Conservation (phyloP, 1,140 invertebrate species). For the Dendrolimus punctatus region DNA sequence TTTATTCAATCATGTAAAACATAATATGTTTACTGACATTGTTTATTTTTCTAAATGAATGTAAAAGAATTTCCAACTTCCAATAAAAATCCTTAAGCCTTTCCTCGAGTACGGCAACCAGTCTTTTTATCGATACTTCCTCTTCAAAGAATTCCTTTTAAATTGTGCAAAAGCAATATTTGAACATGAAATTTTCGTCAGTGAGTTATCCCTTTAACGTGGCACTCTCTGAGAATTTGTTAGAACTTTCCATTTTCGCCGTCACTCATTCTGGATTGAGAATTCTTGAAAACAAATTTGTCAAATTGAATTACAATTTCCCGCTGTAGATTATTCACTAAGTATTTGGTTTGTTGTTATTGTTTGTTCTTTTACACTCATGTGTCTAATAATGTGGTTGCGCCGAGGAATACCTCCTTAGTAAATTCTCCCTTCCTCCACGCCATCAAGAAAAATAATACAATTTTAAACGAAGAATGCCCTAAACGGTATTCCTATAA, state of each 20-base stretch:
- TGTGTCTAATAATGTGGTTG: too few species aligned
- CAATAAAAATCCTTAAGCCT: neutral
- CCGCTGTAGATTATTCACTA: slow-evolving; percentile 5
- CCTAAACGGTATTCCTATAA: too few species aligned
- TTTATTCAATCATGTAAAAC: too few species aligned
- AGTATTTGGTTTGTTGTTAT: neutral
- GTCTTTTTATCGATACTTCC: slow-evolving; percentile 20
- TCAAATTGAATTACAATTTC: slow-evolving; percentile 18
- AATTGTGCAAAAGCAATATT: slow-evolving; percentile 25
- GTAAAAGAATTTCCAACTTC: too few species aligned
- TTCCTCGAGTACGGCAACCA: neutral
- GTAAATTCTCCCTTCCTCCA: too few species aligned
- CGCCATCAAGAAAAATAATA: too few species aligned
- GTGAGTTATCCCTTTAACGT: slow-evolving; percentile 25
- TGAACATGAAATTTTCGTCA: slow-evolving; percentile 21
- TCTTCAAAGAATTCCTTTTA: slow-evolving; percentile 25
- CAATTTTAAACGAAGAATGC: too few species aligned
- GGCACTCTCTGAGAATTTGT: slow-evolving; percentile 15
- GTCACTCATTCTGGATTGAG: slow-evolving; percentile 16
- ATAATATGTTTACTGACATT: too few species aligned
- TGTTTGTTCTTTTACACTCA: neutral
- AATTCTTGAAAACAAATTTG: slow-evolving; percentile 14
- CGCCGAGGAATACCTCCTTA: too few species aligned
- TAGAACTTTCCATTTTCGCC: slow-evolving; percentile 17
- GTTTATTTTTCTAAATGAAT: too few species aligned